Evolutionary conservation across 2,888 invertebrate species (phyloP).

Genomic region (Matsumyia berberina): DNA sequence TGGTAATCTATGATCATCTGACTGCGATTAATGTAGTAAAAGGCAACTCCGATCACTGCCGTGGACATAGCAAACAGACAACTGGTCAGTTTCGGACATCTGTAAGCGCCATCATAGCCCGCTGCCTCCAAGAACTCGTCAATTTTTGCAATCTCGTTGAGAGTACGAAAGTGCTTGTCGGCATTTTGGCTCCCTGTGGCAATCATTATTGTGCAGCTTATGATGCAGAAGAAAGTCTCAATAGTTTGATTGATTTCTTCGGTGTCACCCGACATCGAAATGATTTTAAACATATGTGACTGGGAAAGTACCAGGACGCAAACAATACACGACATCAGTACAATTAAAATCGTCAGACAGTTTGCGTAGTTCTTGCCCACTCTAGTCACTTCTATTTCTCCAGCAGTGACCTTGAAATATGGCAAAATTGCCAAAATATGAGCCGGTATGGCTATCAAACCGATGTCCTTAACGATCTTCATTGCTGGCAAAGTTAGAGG

Average conservation of each 20-base stretch:
- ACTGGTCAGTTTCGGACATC: slow-evolving; percentile 73
- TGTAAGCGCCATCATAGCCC: slow-evolving; percentile 77
- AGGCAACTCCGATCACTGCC: slow-evolving; percentile 78
- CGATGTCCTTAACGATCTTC: slow-evolving; percentile 79
- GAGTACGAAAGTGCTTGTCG: slow-evolving; percentile 77
- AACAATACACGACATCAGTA: slow-evolving; percentile 66
- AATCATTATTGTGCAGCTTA: slow-evolving; percentile 79
- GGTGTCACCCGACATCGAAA: slow-evolving; percentile 78
- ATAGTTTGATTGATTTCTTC: slow-evolving; percentile 81
- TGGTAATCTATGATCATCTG: slow-evolving; percentile 69
- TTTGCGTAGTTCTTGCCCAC: slow-evolving; percentile 77
- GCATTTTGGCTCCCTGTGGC: slow-evolving; percentile 78
- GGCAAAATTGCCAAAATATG: slow-evolving; percentile 79
- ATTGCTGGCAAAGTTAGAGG: slow-evolving; percentile 52
- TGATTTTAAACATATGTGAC: slow-evolving; percentile 77
- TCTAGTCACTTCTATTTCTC: slow-evolving; percentile 70
- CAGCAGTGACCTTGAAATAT: slow-evolving; percentile 68
- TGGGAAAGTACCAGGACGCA: slow-evolving; percentile 77
- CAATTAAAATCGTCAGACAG: slow-evolving; percentile 63
- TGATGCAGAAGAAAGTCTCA: slow-evolving; percentile 80
- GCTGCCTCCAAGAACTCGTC: slow-evolving; percentile 78
- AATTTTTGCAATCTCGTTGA: slow-evolving; percentile 79
- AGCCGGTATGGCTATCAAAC: slow-evolving; percentile 63
- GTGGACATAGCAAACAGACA: slow-evolving; percentile 63
- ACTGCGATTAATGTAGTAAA: slow-evolving; percentile 78